Conservation (phyloP, 2,888 invertebrate species). For the Sphaerophoria taeniata region DNA sequence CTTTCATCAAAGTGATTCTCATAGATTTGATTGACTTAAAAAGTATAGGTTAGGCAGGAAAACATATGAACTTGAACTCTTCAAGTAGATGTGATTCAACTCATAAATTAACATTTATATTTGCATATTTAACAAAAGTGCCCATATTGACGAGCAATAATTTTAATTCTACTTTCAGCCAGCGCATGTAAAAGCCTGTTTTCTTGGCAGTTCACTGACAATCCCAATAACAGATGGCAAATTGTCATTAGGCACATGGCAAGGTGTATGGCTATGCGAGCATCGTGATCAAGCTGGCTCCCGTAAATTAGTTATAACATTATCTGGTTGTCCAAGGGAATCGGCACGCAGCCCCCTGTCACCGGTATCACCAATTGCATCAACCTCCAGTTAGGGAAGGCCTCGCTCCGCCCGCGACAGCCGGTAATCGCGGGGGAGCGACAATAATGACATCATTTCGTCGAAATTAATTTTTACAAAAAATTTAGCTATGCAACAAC, state of each 20-base stretch:
- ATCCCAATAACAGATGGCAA: constrained; percentile 98
- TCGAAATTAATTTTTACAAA: constrained; percentile 83
- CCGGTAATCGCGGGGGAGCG: constrained; percentile 84
- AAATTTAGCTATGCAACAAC: constrained; percentile 82
- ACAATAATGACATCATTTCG: constrained; percentile 83
- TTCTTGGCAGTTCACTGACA: constrained; percentile 96
- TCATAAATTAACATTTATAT: too few relatives aligned
- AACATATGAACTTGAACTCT: too few relatives aligned
- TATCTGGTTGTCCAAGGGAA: constrained; percentile 95
- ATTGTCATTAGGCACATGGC: constrained; percentile 98
- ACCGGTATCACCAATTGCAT: constrained; percentile 92
- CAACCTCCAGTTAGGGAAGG: constrained; percentile 95
- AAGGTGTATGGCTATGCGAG: constrained; percentile 99
- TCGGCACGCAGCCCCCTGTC: constrained; percentile 93
- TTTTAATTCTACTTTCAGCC: constrained; percentile 86
- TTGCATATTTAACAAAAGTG: too few relatives aligned
- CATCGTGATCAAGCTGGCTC: constrained; percentile 98
- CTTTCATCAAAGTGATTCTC: too few relatives aligned
- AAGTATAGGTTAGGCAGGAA: too few relatives aligned
- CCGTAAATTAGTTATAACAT: constrained; percentile 93
- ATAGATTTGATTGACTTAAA: too few relatives aligned
- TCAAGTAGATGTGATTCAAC: too few relatives aligned
- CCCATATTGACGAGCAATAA: not conserved
- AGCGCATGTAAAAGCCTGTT: constrained; percentile 98
- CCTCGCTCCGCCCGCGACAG: constrained; percentile 85